Evolutionary conservation across 2,113 vertebrate species (phyloP).

Genomic region (Gorsachius goisagi): DNA sequence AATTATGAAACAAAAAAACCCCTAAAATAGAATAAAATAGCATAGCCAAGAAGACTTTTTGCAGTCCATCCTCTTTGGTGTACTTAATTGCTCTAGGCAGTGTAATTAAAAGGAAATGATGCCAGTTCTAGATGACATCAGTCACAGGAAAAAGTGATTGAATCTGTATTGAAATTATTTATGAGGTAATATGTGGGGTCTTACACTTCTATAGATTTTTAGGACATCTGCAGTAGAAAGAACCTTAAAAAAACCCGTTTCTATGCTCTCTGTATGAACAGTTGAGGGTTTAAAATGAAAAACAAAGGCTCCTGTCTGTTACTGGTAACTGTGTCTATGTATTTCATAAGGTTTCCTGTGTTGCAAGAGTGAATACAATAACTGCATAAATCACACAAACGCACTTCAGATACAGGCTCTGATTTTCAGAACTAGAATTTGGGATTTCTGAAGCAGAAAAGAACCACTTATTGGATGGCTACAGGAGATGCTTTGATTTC

Average conservation of each 20-base stretch:
- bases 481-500: not conserved
- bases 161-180: slow-evolving; percentile 28
- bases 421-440: not conserved
- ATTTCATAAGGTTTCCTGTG: slow-evolving; percentile 4
- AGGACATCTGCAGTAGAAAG: not conserved
- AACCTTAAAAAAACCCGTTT: not conserved
- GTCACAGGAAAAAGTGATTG: slow-evolving; percentile 52
- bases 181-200: not conserved
- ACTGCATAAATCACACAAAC: not conserved
- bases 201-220: not conserved
- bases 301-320: not conserved
- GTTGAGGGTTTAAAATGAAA: not conserved
- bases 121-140: slow-evolving; percentile 31
- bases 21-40: slow-evolving; percentile 49
- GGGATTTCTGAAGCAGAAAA: not conserved
- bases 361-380: not conserved
- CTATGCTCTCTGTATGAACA: not conserved
- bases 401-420: not conserved
- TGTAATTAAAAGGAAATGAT: slow-evolving; percentile 45
- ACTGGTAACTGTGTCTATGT: not conserved
- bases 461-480: not conserved
- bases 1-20: not conserved
- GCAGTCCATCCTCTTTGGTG: not conserved
- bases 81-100: slow-evolving; percentile 36
- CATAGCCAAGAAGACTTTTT: slow-evolving; percentile 17